Evolutionary conservation across 2,888 invertebrate species (phyloP), one percentile per base, ranked within the genome.

Genomic region (Patella pellucida): DNA sequence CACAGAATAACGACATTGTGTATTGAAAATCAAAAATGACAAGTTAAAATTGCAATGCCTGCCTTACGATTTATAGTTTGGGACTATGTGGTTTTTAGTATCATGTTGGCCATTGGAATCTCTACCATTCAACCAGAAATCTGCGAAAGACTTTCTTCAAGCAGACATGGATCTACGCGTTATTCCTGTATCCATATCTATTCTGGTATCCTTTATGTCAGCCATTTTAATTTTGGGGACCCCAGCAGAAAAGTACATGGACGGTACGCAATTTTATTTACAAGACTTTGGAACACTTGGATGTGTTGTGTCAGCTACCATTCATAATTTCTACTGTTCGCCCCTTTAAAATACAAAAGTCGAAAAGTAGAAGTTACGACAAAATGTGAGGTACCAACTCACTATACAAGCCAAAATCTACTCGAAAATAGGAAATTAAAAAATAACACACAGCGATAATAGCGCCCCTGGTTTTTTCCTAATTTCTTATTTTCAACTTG

Each of bases 201-300:
- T 89, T 54, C 83, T 89, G 50, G 89, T 89, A 4, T 86, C 85
- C 31, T 89, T 89, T 76, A 89, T 89, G 86, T 88, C 88, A 7
- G 89, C 89, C 78, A 88, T 89, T 69, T 84, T 89, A 62, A 82
- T 89, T 76, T 83, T 89, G 12, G 88, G 88, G 4, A 86, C 85
- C 0, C 88, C 89, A 9, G 85, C 87, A 9, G 89, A 89, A 76
- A 85, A 87, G 80, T 89, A 89, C 73, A 82, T 82, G 51, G 85
- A 83, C 31, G 89, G 89, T 14, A 86, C 87, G 1, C 79, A 85
- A 75, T 87, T 86, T 69, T 81, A 81, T 54, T 74, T 84, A 56
- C 80, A 85, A 52, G 41, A 81, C 5, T 52, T 83, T 2, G 85
- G 86, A 15, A 80, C 83, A 67, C 77, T 81, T 12, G 31, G 84